A percentile compares a stretch with the other conserved stretches of the same genome.
Conservation (phyloP, 1,140 invertebrate genomes). For the Nasonia giraulti region DNA sequence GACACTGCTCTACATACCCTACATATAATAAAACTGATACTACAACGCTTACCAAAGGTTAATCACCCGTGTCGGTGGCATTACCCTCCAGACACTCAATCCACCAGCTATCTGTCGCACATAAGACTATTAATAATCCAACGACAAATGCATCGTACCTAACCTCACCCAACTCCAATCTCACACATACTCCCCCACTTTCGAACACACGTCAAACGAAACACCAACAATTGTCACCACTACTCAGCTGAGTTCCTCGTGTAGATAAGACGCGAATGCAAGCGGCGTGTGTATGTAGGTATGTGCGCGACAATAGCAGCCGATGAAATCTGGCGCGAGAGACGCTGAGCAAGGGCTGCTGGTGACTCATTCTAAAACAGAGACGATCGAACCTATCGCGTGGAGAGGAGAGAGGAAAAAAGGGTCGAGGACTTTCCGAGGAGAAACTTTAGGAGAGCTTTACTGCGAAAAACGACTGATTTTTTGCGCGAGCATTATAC, state of each 20-base stretch:
- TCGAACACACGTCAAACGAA: background rate
- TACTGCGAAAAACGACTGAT: no score
- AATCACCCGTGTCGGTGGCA: background rate
- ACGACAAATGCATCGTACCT: background rate
- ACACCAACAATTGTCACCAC: background rate
- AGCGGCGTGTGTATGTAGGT: background rate
- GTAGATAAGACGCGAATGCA: background rate
- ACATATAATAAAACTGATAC: background rate
- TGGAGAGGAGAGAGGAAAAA: background rate
- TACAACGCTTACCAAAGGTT: background rate
- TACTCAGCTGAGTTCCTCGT: no score
- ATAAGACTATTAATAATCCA: background rate
- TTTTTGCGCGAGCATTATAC: background rate
- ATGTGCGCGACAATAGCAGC: background rate
- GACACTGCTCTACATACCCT: no score
- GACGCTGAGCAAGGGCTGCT: background rate
- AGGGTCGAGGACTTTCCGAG: background rate
- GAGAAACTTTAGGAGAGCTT: no score
- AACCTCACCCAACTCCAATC: background rate
- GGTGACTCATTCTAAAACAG: conserved; percentile 13
- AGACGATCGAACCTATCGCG: background rate
- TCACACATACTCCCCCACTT: background rate
- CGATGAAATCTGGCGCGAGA: background rate
- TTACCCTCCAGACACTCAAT: no score
- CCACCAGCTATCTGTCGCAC: background rate